Evolutionary conservation across 2,113 vertebrate species (phyloP), one percentile per base, ranked within the genome.

Genomic region (Bostrychus sinensis): DNA sequence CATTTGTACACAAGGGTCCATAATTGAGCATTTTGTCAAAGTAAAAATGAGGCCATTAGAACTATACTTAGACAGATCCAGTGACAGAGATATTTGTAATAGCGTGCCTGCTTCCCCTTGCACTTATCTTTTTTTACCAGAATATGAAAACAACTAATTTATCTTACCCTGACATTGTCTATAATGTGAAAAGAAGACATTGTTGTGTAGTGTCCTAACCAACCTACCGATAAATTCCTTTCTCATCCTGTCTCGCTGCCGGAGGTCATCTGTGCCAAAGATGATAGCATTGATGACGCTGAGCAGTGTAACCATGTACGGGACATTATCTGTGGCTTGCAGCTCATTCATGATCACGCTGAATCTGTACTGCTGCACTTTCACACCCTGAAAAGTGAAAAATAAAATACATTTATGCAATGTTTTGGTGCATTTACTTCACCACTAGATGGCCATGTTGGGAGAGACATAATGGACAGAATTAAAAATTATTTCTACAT

Each of bases 341-440:
- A 99, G 92, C 88, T 99, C 97, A 0, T 90, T 95, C 93, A 99
- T 94, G 69, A 99, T 92, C 81, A 98, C 77, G 0, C 97, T 98
- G 91, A 99, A 98, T 70, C 97, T 96, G 78, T 98, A 99, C 81
- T 96, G 96, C 84, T 94, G 97, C 19, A 77, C 95, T 91, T 96
- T 95, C 87, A 94, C 92, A 1, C 73, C 89, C 97, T 99, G 89
- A 3, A 22, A 78, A 69, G n/a, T n/a, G 2, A 14, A 72, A 79
- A 70, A 32, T 12, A 76, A 50, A 20, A 68, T 12, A 39, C 12
- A 39, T 9, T 26, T 51, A 28, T 28, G 3, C 25, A 51, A n/a
- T 32, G 13, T 4, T 10, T 30, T 34, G 28, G 7, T 62, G 16
- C 36, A 38, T 25, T 3, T 14, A 69, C 13, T 28, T 17, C 16